phyloP scores from a whole-genome alignment of 2,113 vertebrate species.

The Seriola quinqueradiata region DNA sequence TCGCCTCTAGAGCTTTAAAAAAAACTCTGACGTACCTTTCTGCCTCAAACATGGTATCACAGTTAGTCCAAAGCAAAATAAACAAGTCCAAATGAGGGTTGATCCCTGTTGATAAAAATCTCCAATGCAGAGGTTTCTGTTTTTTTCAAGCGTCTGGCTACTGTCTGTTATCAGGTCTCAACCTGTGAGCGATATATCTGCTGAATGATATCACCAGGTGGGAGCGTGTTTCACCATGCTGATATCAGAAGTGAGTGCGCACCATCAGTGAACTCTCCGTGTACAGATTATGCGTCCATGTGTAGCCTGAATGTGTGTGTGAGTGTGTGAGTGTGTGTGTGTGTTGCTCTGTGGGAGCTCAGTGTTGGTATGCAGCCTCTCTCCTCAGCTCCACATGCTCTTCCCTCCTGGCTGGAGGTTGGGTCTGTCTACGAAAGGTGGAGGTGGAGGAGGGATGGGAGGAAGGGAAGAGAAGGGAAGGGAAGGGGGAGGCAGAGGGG shows the following conservation, averaged over 20 bases:
- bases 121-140: constrained; percentile 42
- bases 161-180: constrained; percentile 46
- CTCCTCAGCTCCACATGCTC: constrained; percentile 39
- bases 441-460: constrained; percentile 52
- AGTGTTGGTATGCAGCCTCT: constrained; percentile 61
- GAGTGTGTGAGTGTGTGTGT: constrained; percentile 2
- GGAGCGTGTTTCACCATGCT: constrained; percentile 25
- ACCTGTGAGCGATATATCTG: constrained; percentile 1
- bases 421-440: constrained; percentile 29
- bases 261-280: not conserved
- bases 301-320: constrained; percentile 11
- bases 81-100: constrained; percentile 63
- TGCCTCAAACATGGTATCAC: constrained; percentile 74
- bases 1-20: not conserved
- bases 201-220: constrained; percentile 45
- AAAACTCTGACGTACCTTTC: constrained; percentile 76
- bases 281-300: not conserved
- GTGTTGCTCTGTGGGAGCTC: constrained; percentile 48
- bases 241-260: constrained; percentile 32
- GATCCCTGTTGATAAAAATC: constrained; percentile 51
- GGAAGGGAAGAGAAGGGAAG: not conserved
- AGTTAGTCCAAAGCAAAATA: constrained; percentile 48
- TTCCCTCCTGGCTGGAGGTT: constrained; percentile 61
- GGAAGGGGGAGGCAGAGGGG: constrained; percentile 14
- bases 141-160: constrained; percentile 30